Base-by-base conservation (phyloP, 2,888 invertebrate genomes). In the Aphodius sticticus region DNA sequence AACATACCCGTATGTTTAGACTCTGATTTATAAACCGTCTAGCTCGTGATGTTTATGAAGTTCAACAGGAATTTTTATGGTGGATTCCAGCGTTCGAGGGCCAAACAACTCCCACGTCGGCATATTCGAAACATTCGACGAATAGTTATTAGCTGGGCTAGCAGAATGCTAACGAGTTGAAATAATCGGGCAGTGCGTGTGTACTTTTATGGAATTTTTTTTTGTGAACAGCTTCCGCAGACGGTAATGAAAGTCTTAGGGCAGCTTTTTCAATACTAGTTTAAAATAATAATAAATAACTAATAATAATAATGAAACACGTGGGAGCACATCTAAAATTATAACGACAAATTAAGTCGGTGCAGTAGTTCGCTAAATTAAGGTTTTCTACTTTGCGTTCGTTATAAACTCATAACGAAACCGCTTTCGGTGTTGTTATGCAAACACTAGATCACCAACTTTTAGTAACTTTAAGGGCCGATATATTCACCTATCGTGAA, bases 31-130 rank as follows among this genome's bases (percentile, higher is more conserved):
- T 53, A 53, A 53, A 12, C 53, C 53, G 53, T 70, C 26, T 70
- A 16, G 14, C 1, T 0, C 26, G 26, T 70, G 70, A 70, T 70
- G 70, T 70, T 15, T 70, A 70, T 9, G 14, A n/a, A 26, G 70
- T 6, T 70, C n/a, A 53, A 35, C 35, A 74, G 74, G 74, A 26
- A 74, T 74, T 74, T 74, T 74, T 74, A 74, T 74, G 74, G 74
- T 71, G 35, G 15, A 74, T 35, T 15, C 35, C 15, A 74, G 36
- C 12, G 9, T 7, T 37, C 74, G 36, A 74, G 53, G 35, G 74
- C 74, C n/a, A 71, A 71, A 71, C 37, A 74, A 74, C 74, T 74
- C 35, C 2, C 74, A 26, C 74, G 74, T n/a, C 74, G 35, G 6
- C 26, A 9, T 15, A n/a, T 16, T 74, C 36, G 3, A 35, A 74